Evolutionary conservation across 2,113 vertebrate species (phyloP).

Genomic region (Genyomyrus donnyi): DNA sequence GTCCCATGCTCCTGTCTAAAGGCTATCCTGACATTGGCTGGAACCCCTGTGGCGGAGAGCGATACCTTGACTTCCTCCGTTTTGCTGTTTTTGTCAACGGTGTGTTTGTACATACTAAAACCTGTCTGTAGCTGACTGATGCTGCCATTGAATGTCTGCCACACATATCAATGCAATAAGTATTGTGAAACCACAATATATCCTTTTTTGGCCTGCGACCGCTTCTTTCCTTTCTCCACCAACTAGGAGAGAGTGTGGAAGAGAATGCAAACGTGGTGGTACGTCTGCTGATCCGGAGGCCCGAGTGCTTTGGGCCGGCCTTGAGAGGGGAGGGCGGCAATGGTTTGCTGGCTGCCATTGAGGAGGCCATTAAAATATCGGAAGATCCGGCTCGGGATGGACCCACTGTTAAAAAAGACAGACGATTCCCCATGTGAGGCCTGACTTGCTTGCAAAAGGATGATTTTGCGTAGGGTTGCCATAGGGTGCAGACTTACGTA

Average conservation of each 20-base stretch:
- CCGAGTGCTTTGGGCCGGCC: constrained; percentile 84
- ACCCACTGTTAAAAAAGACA: constrained; percentile 78
- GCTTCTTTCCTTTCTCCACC: background rate
- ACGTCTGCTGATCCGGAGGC: constrained; percentile 79
- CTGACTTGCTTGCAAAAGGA: background rate
- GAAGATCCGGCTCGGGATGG: constrained; percentile 85
- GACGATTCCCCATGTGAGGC: constrained; percentile 67
- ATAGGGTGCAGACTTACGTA: background rate
- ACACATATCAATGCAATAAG: background rate
- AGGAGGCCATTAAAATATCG: constrained; percentile 87
- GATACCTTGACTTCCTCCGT: constrained; percentile 85
- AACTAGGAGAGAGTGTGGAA: constrained; percentile 79
- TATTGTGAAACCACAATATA: background rate
- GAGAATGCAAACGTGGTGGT: constrained; percentile 90
- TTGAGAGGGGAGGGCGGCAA: constrained; percentile 84
- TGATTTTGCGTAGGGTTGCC: background rate
- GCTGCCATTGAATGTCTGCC: background rate
- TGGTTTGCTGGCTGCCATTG: constrained; percentile 78
- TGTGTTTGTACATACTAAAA: constrained; percentile 34
- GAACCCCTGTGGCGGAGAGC: constrained; percentile 87
- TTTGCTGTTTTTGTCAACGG: constrained; percentile 90
- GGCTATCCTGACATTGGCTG: constrained; percentile 88
- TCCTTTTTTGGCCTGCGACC: background rate
- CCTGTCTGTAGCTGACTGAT: background rate
- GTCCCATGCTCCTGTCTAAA: constrained; percentile 81